Evolutionary conservation across 2,888 invertebrate genomes (phyloP).

Genomic region (Trachelus iudaicus): DNA sequence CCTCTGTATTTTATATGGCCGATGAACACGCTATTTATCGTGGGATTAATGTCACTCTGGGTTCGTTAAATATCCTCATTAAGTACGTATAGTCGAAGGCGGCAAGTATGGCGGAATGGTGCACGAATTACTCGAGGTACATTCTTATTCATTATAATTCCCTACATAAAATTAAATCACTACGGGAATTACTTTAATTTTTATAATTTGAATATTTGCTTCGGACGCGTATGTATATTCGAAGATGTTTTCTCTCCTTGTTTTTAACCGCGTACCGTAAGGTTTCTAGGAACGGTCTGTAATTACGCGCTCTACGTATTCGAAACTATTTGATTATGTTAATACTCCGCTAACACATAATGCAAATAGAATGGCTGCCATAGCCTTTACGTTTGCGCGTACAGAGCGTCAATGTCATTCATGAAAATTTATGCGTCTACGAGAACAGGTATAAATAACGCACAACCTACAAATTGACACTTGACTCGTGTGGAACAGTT

Average conservation of each 20-base stretch:
- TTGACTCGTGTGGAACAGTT: neutral
- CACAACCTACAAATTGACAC: constrained; percentile 1
- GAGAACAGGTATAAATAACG: neutral
- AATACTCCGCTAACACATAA: constrained; percentile 29
- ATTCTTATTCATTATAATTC: neutral
- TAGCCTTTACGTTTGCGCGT: constrained; percentile 4
- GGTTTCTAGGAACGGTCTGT: neutral
- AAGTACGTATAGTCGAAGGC: too few relatives aligned
- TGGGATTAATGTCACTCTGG: too few relatives aligned
- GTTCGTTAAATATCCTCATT: too few relatives aligned
- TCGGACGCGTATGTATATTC: neutral
- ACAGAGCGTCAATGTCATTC: constrained; percentile 7
- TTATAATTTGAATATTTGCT: neutral
- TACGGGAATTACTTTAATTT: neutral
- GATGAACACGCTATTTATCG: too few relatives aligned
- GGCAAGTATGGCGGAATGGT: too few relatives aligned
- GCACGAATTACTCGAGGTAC: neutral
- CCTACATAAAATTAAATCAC: neutral
- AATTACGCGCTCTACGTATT: neutral
- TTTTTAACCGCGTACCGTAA: neutral
- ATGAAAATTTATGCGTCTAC: constrained; percentile 1
- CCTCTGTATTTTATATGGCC: neutral
- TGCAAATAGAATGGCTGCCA: constrained; percentile 23
- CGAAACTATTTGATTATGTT: constrained; percentile 32
- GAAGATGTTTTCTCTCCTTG: neutral